A percentile compares a stretch with the other conserved stretches of the same genome.
phyloP scores from a whole-genome alignment of 2,888 invertebrate species.

The Macaria liturata region DNA sequence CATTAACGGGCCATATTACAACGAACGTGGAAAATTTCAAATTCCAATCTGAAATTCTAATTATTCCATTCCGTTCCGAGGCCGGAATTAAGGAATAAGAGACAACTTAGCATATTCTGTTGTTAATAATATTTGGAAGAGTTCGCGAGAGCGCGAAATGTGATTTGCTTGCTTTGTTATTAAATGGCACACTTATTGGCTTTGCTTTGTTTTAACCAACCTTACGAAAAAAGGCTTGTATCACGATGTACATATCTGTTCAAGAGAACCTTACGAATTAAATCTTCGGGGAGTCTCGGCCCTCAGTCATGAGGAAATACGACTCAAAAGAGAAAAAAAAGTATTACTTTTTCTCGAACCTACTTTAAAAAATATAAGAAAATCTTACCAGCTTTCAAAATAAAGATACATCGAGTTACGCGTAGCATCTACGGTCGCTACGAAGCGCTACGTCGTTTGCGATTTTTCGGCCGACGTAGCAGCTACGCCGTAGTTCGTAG shows the following conservation, averaged over 20 bases:
- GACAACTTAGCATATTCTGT: conserved; percentile 77
- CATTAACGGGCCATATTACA: conserved; percentile 49
- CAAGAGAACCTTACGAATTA: no score
- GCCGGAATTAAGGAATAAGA: conserved; percentile 61
- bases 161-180: conserved; percentile 3
- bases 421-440: conserved; percentile 43
- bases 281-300: no score
- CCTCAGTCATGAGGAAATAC: no score
- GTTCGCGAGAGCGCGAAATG: conserved; percentile 1
- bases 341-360: no score
- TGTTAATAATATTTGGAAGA: conserved; percentile 43
- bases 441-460: conserved; percentile 41
- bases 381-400: no score
- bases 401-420: neutral
- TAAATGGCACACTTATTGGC: no score
- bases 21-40: conserved; percentile 58
- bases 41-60: conserved; percentile 76
- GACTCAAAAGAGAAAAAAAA: no score
- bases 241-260: no score
- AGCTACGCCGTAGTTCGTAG: conserved; percentile 8
- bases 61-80: conserved; percentile 54
- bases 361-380: no score
- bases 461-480: conserved; percentile 52
- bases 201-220: no score
- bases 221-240: conserved; percentile 20